These are phyloP conservation scores for Aegypius monachus DNA, from an alignment of 2,113 vertebrate genomes.

Conservation along the genomic window DNA sequence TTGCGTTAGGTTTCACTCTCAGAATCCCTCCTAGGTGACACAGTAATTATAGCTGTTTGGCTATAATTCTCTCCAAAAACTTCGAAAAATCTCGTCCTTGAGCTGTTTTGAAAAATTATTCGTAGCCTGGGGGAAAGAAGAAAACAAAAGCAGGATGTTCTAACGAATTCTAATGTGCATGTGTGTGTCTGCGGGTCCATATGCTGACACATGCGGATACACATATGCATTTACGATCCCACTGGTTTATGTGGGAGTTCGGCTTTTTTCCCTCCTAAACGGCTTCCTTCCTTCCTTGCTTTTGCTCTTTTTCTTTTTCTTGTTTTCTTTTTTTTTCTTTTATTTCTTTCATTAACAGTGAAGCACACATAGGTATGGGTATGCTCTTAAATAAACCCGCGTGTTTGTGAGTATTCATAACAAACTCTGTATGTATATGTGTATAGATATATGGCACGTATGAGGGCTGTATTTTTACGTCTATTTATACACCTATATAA, in stretches of 20 bases:
- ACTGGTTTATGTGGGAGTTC: not conserved
- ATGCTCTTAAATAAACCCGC: not conserved
- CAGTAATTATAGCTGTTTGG: not conserved
- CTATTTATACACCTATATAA: not conserved
- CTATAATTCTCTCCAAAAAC: not conserved
- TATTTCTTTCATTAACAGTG: not conserved
- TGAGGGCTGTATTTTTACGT: not conserved
- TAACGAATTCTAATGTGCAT: not conserved
- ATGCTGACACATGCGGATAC: not conserved
- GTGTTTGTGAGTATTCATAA: not conserved
- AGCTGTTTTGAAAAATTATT: constrained; percentile 27
- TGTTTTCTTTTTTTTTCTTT: rapidly evolving
- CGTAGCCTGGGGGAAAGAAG: not conserved
- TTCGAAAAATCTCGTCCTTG: not conserved
- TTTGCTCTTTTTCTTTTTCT: not conserved
- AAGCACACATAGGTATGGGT: not conserved
- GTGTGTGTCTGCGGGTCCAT: not conserved
- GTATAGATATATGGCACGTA: not conserved
- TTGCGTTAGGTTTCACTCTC: not conserved
- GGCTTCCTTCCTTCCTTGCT: not conserved
- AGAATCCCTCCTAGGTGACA: not conserved
- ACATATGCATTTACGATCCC: not conserved
- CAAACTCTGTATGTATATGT: not conserved
- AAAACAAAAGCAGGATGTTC: constrained; percentile 41
- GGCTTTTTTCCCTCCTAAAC: not conserved